Conservation (phyloP, 2,113 vertebrate species). For the Pimephales promelas region DNA sequence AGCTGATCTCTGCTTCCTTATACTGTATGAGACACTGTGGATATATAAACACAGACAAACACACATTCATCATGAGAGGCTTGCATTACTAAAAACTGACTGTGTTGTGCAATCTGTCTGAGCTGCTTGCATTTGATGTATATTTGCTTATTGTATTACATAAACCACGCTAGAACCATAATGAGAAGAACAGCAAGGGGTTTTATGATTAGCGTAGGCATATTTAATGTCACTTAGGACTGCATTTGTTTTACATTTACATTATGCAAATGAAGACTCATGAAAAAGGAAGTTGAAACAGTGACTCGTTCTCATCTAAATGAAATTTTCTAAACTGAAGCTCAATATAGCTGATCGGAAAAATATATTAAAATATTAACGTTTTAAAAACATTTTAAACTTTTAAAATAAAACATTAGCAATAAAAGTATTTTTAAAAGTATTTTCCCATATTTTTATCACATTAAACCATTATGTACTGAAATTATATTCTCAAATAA, state of each 20-base stretch:
- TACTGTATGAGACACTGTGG: not conserved
- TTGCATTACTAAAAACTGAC: constrained; percentile 32
- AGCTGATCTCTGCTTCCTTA: not conserved
- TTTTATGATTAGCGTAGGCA: not conserved
- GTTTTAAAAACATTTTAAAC: too few species aligned
- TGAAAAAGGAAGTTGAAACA: not conserved
- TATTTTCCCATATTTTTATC: too few species aligned
- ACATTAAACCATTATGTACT: too few species aligned
- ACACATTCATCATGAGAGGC: not conserved
- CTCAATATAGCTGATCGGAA: too few species aligned
- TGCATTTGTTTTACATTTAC: not conserved
- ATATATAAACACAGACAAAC: not conserved
- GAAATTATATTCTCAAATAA: too few species aligned
- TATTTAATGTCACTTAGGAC: not conserved
- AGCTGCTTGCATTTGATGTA: not conserved
- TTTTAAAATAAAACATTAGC: too few species aligned
- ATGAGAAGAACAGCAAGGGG: not conserved
- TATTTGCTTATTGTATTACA: not conserved
- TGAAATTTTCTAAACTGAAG: not conserved
- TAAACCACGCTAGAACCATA: not conserved
- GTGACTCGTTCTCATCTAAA: not conserved
- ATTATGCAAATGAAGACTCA: not conserved
- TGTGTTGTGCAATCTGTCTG: constrained; percentile 40
- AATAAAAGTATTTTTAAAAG: too few species aligned
- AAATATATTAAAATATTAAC: too few species aligned